Evolutionary conservation across 2,888 invertebrate genomes (phyloP), one percentile per base, ranked within the genome.

Genomic region (Drosophila bunnanda): DNA sequence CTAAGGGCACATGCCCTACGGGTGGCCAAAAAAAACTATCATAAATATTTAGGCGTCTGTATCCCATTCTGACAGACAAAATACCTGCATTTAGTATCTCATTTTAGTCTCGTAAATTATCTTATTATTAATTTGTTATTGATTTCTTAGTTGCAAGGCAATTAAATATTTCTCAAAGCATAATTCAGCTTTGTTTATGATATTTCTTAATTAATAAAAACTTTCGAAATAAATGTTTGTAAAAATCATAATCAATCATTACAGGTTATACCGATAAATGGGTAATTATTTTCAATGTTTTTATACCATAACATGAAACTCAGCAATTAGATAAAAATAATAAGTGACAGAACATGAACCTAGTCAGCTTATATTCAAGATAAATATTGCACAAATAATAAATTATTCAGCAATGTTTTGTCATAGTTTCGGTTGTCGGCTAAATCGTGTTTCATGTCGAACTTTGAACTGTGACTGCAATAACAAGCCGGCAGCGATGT

Each of bases 301-400:
- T 20, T 32, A 20, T 2, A 13, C 13, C 2, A 3, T 9, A 32
- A 15, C 20, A 32, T 2, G 2, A 20, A 50, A 15, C 32, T 20
- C 12, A 20, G 15, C 8, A 15, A 32, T 32, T 22, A 22, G 9
- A 20, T n/a, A 9, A 22, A 34, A 34, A 32, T 15, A 22, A 22
- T 34, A 50, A 32, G 20, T 20, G 50, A 34, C 50, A 22, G 9
- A 15, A 32, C 32, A 30, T 12, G 13, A 48, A 17, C 12, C 25
- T 4, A 46, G 22, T 4, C 36, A 25, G 46, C 17, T 12, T 10
- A 20, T 75, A 65, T 76, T 74, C 75, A 71, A 74, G 52, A 80
- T 83, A 75, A 83, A 83, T 79, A 77, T 78, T 39, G 38, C 10
- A 43, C 41, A n/a, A 53, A 54, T 39, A 55, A 36, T 15, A 34